Evolutionary conservation across 1,140 invertebrate genomes (phyloP).

Genomic region (Anastatus disparis): DNA sequence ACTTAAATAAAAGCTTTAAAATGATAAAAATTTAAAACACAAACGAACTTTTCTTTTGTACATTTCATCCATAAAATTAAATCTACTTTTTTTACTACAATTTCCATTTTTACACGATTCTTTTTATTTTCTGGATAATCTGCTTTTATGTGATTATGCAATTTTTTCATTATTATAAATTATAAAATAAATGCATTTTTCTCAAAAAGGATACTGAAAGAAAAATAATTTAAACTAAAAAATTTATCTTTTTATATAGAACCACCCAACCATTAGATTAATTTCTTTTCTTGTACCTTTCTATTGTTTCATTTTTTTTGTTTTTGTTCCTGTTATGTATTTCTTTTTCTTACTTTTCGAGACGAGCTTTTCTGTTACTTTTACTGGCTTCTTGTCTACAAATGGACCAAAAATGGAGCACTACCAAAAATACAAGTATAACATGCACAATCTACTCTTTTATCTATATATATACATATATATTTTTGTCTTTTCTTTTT

Average conservation of each 20-base stretch:
- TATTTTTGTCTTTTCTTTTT: background rate
- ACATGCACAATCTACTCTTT: too few species aligned
- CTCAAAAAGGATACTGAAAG: background rate
- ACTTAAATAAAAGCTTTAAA: too few species aligned
- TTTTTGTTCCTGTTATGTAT: too few species aligned
- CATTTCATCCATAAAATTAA: too few species aligned
- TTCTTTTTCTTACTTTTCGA: constrained; percentile 22
- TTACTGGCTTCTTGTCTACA: constrained; percentile 37
- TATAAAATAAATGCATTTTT: background rate
- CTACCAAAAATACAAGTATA: constrained; percentile 40
- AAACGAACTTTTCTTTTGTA: too few species aligned
- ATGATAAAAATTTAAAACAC: too few species aligned
- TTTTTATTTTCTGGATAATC: too few species aligned
- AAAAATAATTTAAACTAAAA: background rate
- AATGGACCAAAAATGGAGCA: constrained; percentile 57
- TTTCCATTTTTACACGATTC: too few species aligned
- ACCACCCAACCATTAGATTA: background rate
- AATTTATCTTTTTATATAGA: background rate
- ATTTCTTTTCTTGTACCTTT: background rate
- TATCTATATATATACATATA: background rate
- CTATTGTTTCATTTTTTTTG: background rate
- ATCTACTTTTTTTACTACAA: too few species aligned
- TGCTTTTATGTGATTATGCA: too few species aligned
- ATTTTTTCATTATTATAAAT: background rate
- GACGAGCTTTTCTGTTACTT: constrained; percentile 16